Base-by-base conservation (phyloP, 2,113 vertebrate genomes). In the Strigops habroptila region DNA sequence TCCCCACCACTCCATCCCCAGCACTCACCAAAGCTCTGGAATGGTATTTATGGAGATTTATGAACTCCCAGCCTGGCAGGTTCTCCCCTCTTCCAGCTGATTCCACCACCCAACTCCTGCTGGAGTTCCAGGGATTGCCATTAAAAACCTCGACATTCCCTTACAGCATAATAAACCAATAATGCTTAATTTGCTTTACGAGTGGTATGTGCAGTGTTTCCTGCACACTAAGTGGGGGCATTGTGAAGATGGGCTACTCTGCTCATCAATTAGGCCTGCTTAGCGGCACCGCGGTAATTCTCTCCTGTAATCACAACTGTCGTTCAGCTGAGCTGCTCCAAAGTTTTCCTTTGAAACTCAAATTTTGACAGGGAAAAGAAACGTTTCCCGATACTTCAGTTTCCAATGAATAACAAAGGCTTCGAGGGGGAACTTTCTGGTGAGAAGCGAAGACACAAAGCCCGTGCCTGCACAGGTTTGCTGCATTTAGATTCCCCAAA, bases 121-220 rank as follows among this genome's bases (percentile, higher is more conserved):
- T 1, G 39, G 90, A 93, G 82, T 57, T 86, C 37, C 88, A 94
- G 88, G 82, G 92, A 93, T 92, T 96, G 95, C 90, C 76, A 81
- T 94, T 93, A 95, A 92, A 91, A 96, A 70, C 62, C 95, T 91
- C 96, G 95, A 95, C 96, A 97, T 97, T 94, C 90, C 92, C 95
- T 96, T 96, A 92, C 77, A 96, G 92, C 76, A 84, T 86, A 95
- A 96, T 96, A 97, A 95, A 96, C 95, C 94, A 96, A 92, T 96
- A 96, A 94, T 79, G 77, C 83, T 70, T 96, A 89, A 95, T 96
- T 97, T 94, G 57, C 86, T 95, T 96, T 93, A 90, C 24, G 52
- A 93, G 91, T 91, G 93, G 92, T 69, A 93, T 95, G 96, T 94
- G 82, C 92, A 93, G 92, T 78, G 82, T 92, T 95, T 96, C 94